Base-by-base conservation (phyloP, 2,113 vertebrate genomes). In the Vimba vimba region DNA sequence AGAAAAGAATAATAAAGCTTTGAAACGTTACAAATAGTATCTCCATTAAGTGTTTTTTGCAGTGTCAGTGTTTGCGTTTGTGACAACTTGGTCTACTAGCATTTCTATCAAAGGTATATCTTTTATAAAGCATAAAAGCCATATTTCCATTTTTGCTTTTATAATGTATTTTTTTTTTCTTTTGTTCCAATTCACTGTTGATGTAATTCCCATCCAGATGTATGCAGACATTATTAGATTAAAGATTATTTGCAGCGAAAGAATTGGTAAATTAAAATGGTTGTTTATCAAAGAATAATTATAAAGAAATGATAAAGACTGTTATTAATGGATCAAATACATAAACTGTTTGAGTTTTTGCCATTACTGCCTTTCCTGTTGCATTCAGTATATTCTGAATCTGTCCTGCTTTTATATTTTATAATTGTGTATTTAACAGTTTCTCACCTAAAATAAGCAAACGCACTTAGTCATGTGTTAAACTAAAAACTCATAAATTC, bases 121-220 rank as follows among this genome's bases (percentile, higher is more conserved):
- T 89, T 88, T 79, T 87, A 47, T 92, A 85, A 90, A 90, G 85
- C 90, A 88, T 85, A 83, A 81, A 93, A 94, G 92, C 94, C 93
- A 95, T 94, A 94, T 92, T 92, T 83, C 25, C 45, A 69, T 52
- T 50, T 77, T 77, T 30, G 71, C 39, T 47, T 47, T 74, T 47
- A 74, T 74, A 74, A 76, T 30, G 47, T 57, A 21, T 55, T 91
- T 87, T 93, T 93, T 55, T 88, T 45, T 62, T 77, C 59, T 60
- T 76, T 80, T 76, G 25, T 50, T 91, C 88, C 89, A 62, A 86
- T 85, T 91, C 84, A 84, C 57, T 89, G 84, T 81, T 88, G 68
- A 85, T 87, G 60, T 90, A n/a, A 50, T 36, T 23, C 62, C 9
- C 25, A 9, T 52, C 8, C 39, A 66, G 43, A 45, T 43, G 62